Conservation (phyloP, 1,140 invertebrate species). For the Pseudachorutes palmiensis region DNA sequence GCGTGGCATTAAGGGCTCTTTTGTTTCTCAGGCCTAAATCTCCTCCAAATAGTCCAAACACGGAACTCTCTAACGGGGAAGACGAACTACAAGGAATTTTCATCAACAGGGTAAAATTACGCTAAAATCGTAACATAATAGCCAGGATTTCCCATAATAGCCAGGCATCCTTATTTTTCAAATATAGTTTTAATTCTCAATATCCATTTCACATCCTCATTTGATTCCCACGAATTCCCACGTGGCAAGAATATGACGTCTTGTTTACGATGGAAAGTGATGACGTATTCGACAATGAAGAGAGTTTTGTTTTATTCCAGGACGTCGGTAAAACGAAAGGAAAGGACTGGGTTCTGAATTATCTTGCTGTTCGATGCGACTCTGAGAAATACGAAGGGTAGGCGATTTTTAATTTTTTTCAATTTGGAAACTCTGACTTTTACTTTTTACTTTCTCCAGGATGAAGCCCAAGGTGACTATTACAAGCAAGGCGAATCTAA, state of each 20-base stretch:
- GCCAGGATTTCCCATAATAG: no score
- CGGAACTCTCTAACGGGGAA: conserved; percentile 60
- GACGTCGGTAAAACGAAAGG: neutral
- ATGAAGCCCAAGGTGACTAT: conserved; percentile 11
- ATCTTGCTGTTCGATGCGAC: conserved; percentile 13
- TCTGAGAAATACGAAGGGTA: conserved; percentile 5
- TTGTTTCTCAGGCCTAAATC: conserved; percentile 68
- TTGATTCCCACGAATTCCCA: no score
- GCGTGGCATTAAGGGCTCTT: conserved; percentile 16
- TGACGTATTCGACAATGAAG: no score
- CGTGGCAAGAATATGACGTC: no score
- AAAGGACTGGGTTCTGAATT: conserved; percentile 30
- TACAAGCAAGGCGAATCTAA: conserved; percentile 43
- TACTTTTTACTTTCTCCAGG: neutral
- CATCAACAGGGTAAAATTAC: conserved; percentile 61
- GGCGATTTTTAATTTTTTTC: neutral
- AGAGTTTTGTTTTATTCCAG: no score
- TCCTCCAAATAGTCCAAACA: conserved; percentile 79
- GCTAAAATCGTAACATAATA: no score
- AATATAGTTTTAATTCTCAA: neutral
- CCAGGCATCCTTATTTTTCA: neutral
- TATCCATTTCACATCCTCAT: conserved; percentile 1
- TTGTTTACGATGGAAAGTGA: no score
- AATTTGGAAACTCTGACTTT: no score
- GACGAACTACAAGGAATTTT: conserved; percentile 69